phyloP scores from a whole-genome alignment of 2,888 invertebrate genomes.

The Xylocampa areola region DNA sequence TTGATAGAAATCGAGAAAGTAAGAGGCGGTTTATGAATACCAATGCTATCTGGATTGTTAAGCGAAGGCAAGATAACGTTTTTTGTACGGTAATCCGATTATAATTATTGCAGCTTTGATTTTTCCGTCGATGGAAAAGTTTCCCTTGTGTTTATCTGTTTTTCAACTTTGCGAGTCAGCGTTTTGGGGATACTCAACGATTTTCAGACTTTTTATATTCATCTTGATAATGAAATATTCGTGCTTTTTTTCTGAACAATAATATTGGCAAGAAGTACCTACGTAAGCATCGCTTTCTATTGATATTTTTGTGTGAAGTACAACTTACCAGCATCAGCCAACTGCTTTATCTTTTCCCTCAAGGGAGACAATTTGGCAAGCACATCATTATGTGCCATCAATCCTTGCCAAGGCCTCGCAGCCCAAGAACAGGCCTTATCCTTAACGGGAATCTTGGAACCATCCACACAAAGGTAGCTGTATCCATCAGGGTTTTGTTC shows the following conservation, averaged over 20 bases:
- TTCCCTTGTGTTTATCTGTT: slow-evolving; percentile 17
- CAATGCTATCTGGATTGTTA: slow-evolving; percentile 2
- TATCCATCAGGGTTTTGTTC: slow-evolving; percentile 92
- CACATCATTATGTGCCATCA: slow-evolving; percentile 92
- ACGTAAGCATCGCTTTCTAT: no score
- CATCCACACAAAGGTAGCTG: slow-evolving; percentile 95
- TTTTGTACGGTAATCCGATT: slow-evolving; percentile 38
- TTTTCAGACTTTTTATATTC: no score
- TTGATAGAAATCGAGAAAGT: no score
- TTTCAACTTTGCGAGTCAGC: slow-evolving; percentile 18
- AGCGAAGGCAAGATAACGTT: slow-evolving; percentile 27
- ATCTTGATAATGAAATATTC: no score
- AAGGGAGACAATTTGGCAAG: slow-evolving; percentile 87
- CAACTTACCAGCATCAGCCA: slow-evolving; percentile 82
- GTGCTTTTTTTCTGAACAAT: no score
- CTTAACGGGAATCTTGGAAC: slow-evolving; percentile 91
- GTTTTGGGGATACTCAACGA: slow-evolving; percentile 23
- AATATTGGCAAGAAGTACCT: neutral
- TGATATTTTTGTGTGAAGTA: neutral
- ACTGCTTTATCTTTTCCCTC: slow-evolving; percentile 88
- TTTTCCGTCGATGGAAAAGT: slow-evolving; percentile 26
- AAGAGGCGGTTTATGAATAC: neutral
- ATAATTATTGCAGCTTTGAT: slow-evolving; percentile 18
- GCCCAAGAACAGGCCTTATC: slow-evolving; percentile 94
- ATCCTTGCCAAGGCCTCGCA: slow-evolving; percentile 95